Base-by-base conservation (phyloP, 2,113 vertebrate species). In the Pelmatolapia mariae region DNA sequence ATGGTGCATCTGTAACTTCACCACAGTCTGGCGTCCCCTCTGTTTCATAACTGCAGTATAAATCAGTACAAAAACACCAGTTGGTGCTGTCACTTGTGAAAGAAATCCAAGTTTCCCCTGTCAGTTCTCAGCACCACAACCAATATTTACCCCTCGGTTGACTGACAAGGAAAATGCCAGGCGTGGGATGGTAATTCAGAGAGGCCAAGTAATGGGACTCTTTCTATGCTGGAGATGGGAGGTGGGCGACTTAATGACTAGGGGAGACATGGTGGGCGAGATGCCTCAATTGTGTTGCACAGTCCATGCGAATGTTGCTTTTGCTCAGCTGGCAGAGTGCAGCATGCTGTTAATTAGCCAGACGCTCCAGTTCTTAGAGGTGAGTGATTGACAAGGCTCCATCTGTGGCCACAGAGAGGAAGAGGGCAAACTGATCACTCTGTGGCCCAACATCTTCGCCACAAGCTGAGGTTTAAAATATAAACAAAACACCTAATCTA, bases 231-330 rank as follows among this genome's bases (percentile, higher is more conserved):
- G 82, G 88, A 91, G 92, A 93, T 91, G 92, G 79, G 85, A 95
- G 92, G 94, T 94, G 93, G 94, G 95, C 90, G 93, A 94, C 93
- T 92, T 93, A 96, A 94, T 94, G 93, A 95, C 89, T 83, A 92
- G 90, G 84, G 86, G 87, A 90, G 91, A 89, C 54, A 38, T 61
- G 61, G 87, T 91, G 91, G 92, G 87, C 73, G 88, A 89, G 86
- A 90, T 73, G 79, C 76, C 79, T 91, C 90, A 80, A 90, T 95
- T 94, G 90, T 93, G 89, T 40, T 53, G 92, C 81, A 15, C 26
- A 79, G 86, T 82, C 82, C 7, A 10, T 24, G 61, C 2, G 33
- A 88, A 22, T 11, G 33, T 82, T 54, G 79, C 87, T n/a, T 82
- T 56, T 83, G 89, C 89, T 92, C 88, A 80, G 87, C 81, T 71